Evolutionary conservation across 1,140 invertebrate species (phyloP), one percentile per base, ranked within the genome.

Genomic region (Doryteuthis pealeii): DNA sequence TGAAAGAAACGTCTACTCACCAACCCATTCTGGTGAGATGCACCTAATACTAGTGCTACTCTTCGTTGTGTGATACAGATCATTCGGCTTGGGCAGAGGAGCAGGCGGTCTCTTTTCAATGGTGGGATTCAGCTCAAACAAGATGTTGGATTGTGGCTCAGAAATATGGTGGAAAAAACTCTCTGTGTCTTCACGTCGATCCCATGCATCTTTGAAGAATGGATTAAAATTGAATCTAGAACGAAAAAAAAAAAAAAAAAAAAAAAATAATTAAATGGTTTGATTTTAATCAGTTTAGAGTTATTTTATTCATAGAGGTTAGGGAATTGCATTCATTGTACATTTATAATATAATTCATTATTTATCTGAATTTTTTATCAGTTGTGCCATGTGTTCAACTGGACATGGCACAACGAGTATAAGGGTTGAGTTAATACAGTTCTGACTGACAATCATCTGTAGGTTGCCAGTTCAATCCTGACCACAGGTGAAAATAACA

Each of bases 151-250:
- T 58, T 79, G 79, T 8, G 79, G 80, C 62, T 82, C 83, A 54
- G 76, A 75, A 26, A 72, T 31, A 0, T 76, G 74, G 28, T 76
- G 77, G 49, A 78, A 79, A 72, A 78, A 76, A 15, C 95, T 93
- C 84, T 98, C 96, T 73, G 97, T 96, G 89, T 97, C 94, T 43
- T 94, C 94, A 81, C 95, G 94, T 6, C 77, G 77, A 82, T 97
- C 95, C 95, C 95, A 97, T 22, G 81, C 83, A 49, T 83, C 94
- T 86, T 96, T 95, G 88, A 98, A 96, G 89, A 99, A 98, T 70
- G 95, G 95, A 67, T 94, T 95, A 87, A 96, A 88, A 96, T 96
- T 58, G 95, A 94, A 83, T 95, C 95, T 96, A 87, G 3, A 91
- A 85, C 33, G 73, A 74, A 73, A 71, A 78, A 73, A 79, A 70